phyloP scores from a whole-genome alignment of 2,797 vertebrate genomes.

The Pseudochaenichthys georgianus region DNA sequence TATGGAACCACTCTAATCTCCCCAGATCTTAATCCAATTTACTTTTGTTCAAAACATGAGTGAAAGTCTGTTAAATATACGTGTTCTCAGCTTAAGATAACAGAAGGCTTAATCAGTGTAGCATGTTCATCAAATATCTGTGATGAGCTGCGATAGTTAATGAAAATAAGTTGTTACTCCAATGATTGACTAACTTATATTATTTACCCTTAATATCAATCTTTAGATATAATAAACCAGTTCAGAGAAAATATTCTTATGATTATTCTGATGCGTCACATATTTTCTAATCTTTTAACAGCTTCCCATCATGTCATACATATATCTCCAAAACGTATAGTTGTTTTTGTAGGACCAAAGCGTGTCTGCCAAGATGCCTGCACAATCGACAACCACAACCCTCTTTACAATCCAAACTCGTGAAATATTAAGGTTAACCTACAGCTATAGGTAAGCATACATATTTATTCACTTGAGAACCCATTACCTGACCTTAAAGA shows the following conservation, averaged over 20 bases:
- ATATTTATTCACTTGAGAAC: conserved; percentile 27
- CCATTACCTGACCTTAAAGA: neutral
- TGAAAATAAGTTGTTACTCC: neutral
- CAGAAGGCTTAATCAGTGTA: conserved; percentile 38
- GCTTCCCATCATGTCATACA: neutral
- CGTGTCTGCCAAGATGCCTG: neutral
- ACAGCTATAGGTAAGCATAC: conserved; percentile 26
- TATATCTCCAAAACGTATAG: neutral
- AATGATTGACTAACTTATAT: conserved; percentile 3
- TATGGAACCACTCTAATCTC: conserved; percentile 52
- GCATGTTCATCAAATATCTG: conserved; percentile 20
- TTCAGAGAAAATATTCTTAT: neutral
- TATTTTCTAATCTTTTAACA: conserved; percentile 8
- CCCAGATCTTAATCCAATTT: conserved; percentile 62
- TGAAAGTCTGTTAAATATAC: conserved; percentile 30
- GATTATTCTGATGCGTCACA: neutral
- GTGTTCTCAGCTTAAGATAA: conserved; percentile 30
- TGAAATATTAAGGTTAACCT: conserved; percentile 54
- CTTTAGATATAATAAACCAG: neutral
- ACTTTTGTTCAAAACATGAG: conserved; percentile 36
- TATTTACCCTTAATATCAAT: neutral
- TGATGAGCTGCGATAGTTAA: conserved; percentile 11
- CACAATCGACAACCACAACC: neutral
- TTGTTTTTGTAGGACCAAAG: conserved; percentile 27
- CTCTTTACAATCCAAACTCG: conserved; percentile 22